Conservation (phyloP, 2,888 invertebrate species). For the Conistra vaccinii region DNA sequence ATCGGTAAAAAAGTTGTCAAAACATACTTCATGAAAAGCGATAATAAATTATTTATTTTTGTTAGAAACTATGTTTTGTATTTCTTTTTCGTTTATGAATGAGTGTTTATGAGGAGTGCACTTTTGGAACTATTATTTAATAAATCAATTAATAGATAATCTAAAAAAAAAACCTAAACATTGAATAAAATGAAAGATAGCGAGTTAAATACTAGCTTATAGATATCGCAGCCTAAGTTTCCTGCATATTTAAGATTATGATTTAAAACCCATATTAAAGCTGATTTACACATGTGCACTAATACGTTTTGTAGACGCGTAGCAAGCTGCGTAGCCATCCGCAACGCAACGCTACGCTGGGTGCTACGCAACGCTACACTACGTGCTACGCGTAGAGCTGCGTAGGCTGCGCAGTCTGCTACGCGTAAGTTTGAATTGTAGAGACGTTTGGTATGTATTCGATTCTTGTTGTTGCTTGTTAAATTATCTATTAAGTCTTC, state of each 20-base stretch:
- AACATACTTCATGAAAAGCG: too few species aligned
- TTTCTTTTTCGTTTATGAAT: too few species aligned
- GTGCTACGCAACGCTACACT: not conserved
- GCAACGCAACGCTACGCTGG: not conserved
- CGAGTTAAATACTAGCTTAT: not conserved
- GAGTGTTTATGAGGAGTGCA: too few species aligned
- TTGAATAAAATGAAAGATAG: not conserved
- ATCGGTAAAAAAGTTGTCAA: too few species aligned
- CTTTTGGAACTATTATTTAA: too few species aligned
- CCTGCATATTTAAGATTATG: not conserved
- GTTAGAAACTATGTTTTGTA: too few species aligned
- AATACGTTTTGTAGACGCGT: not conserved
- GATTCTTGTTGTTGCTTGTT: not conserved
- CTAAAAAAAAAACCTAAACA: not conserved
- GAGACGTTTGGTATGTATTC: too few species aligned
- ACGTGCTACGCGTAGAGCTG: not conserved
- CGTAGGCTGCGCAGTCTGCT: not conserved
- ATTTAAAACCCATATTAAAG: not conserved
- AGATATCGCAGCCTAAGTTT: not conserved
- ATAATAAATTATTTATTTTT: too few species aligned
- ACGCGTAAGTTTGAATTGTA: not conserved
- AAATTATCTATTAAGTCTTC: too few species aligned
- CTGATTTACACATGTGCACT: not conserved
- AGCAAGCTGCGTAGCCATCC: not conserved
- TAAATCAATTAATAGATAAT: too few species aligned